Evolutionary conservation across 23 tunicate genomes (phyloP).

Genomic region (Botrylloides violaceus): DNA sequence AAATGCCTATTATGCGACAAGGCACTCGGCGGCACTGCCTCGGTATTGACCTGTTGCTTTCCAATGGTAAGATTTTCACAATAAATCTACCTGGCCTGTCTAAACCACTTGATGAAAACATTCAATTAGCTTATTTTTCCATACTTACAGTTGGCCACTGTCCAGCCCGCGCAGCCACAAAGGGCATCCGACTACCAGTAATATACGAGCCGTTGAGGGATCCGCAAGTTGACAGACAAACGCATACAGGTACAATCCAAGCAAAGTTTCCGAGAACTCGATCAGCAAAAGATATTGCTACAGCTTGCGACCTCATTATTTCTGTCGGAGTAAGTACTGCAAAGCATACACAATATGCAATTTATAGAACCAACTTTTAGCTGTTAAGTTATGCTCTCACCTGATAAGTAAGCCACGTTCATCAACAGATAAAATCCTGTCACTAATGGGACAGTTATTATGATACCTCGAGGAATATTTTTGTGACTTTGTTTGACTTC

Average conservation of each 20-base stretch:
- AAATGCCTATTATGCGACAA: too few species aligned
- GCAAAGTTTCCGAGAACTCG: constrained; percentile 19
- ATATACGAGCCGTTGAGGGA: background rate
- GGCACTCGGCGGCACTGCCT: too few species aligned
- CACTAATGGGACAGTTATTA: constrained; percentile 17
- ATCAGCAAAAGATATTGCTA: constrained; percentile 20
- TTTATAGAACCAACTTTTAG: background rate
- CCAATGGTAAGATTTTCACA: background rate
- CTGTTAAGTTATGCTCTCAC: background rate
- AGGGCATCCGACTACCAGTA: constrained; percentile 11
- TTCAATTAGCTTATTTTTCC: background rate
- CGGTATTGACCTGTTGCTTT: too few species aligned
- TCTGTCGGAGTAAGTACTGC: constrained; percentile 29
- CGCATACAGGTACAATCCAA: constrained; percentile 26
- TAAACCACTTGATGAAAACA: background rate
- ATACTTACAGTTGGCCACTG: constrained; percentile 13
- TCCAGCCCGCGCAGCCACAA: constrained; percentile 11
- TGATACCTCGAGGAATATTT: constrained; percentile 27
- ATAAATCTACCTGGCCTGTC: background rate
- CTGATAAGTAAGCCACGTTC: constrained; percentile 33
- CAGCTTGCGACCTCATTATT: constrained; percentile 10
- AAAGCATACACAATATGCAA: background rate
- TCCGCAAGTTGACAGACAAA: constrained; percentile 13
- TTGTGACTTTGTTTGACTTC: constrained; percentile 15
- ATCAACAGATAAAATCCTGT: constrained; percentile 21